A percentile compares a stretch with the other conserved stretches of the same genome.
Evolutionary conservation across 2,888 invertebrate genomes (phyloP).

Genomic region (Polydrusus cervinus): DNA sequence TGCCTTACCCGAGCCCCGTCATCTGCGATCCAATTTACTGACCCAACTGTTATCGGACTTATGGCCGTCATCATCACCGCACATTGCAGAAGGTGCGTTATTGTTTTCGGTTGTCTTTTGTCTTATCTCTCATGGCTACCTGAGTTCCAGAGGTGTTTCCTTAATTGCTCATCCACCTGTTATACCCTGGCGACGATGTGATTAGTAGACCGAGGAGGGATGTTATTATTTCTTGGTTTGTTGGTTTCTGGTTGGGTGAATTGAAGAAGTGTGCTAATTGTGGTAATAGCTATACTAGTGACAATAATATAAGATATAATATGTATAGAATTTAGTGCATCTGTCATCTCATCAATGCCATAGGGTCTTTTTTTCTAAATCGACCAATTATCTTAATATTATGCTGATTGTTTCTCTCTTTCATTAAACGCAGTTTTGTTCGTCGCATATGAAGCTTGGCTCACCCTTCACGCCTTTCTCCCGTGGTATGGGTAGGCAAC

Average conservation of each 20-base stretch:
- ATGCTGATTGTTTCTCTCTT: too few relatives aligned
- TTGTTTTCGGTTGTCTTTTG: constrained; percentile 49
- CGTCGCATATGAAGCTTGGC: too few relatives aligned
- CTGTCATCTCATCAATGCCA: too few relatives aligned
- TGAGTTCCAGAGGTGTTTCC: constrained; percentile 47
- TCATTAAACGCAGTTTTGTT: too few relatives aligned
- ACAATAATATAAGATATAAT: too few relatives aligned
- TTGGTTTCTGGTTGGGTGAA: constrained; percentile 14
- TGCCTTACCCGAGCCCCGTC: constrained; percentile 67
- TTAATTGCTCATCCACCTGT: constrained; percentile 51
- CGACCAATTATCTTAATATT: too few relatives aligned
- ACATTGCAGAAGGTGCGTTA: constrained; percentile 48
- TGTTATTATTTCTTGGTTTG: constrained; percentile 21
- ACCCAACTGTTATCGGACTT: constrained; percentile 62
- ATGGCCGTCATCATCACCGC: constrained; percentile 38
- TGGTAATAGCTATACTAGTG: too few relatives aligned
- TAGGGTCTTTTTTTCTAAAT: too few relatives aligned
- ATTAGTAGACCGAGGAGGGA: constrained; percentile 36
- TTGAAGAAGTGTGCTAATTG: constrained; percentile 23
- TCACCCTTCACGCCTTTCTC: too few relatives aligned
- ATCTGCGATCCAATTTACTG: constrained; percentile 67
- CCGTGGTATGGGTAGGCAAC: too few relatives aligned
- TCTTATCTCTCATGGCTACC: constrained; percentile 47
- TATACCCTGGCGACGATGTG: constrained; percentile 27
- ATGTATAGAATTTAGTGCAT: too few relatives aligned